phyloP scores from a whole-genome alignment of 2,888 invertebrate species.

The Mesoligia furuncula region DNA sequence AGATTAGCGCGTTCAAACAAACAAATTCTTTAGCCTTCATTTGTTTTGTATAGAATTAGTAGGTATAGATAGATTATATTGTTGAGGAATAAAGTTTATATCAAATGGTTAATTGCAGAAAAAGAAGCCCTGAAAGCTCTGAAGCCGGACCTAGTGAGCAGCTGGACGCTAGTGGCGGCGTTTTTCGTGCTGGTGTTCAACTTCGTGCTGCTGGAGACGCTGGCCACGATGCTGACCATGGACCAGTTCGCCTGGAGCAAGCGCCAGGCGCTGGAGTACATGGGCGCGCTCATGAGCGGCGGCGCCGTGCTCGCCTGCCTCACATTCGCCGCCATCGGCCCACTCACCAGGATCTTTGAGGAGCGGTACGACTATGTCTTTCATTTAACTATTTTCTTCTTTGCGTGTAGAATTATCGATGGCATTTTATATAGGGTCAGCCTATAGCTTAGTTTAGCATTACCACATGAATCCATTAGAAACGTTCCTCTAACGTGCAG shows the following conservation, averaged over 20 bases:
- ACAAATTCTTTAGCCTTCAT: neutral
- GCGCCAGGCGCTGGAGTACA: slow-evolving; percentile 93
- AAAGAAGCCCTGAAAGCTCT: slow-evolving; percentile 92
- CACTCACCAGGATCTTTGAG: slow-evolving; percentile 93
- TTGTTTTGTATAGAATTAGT: no score
- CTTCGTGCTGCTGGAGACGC: slow-evolving; percentile 96
- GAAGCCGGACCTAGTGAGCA: slow-evolving; percentile 94
- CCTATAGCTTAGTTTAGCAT: neutral
- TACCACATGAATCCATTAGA: neutral
- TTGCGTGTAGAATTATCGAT: neutral
- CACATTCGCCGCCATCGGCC: slow-evolving; percentile 93
- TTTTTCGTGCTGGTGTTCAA: slow-evolving; percentile 96
- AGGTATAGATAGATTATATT: neutral
- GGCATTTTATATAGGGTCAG: neutral
- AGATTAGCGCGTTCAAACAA: neutral
- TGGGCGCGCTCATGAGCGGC: slow-evolving; percentile 95
- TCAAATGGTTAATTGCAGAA: slow-evolving; percentile 85
- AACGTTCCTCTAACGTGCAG: neutral
- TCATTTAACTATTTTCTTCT: neutral
- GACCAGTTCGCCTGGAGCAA: slow-evolving; percentile 97
- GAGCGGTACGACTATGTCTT: slow-evolving; percentile 89
- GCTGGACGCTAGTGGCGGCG: slow-evolving; percentile 94
- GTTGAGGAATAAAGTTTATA: neutral
- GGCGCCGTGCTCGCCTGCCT: slow-evolving; percentile 94
- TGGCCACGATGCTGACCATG: slow-evolving; percentile 96